Conservation (phyloP, 2,113 vertebrate genomes). For the Myanophis thanlyinensis region DNA sequence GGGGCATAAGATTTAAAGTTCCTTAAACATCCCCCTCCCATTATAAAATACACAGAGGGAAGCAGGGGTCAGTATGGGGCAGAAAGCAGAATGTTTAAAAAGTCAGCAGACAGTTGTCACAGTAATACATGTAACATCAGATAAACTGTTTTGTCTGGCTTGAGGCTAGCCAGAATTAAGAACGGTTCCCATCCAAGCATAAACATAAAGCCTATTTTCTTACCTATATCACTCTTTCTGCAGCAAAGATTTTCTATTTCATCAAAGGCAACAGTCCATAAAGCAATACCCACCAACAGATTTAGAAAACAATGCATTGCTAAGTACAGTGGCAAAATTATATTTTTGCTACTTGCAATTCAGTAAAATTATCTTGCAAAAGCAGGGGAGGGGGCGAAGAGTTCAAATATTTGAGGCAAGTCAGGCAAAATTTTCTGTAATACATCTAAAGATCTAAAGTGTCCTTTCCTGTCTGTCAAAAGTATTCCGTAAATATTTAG, state of each 20-base stretch:
- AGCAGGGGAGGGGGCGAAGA: not conserved
- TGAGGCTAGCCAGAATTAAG: not conserved
- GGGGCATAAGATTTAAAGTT: not conserved
- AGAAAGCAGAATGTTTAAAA: not conserved
- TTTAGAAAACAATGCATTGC: not conserved
- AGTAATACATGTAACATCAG: not conserved
- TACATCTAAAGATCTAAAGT: not conserved
- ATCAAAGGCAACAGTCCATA: not conserved
- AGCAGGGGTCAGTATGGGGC: not conserved
- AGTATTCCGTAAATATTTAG: not conserved
- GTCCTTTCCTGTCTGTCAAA: not conserved
- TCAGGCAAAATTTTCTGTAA: not conserved
- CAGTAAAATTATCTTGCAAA: not conserved
- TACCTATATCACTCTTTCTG: not conserved
- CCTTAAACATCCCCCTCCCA: not conserved
- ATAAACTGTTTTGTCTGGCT: not conserved
- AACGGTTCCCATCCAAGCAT: not conserved
- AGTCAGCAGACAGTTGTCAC: no score
- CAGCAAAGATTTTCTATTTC: not conserved
- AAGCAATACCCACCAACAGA: not conserved
- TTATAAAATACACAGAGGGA: not conserved
- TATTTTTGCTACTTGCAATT: not conserved
- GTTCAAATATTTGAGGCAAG: not conserved
- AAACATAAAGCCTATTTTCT: not conserved
- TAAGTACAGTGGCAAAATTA: not conserved